A percentile compares a stretch with the other conserved stretches of the same genome.
Evolutionary conservation across 2,888 invertebrate genomes (phyloP).

Genomic region (Andrena hattorfiana): DNA sequence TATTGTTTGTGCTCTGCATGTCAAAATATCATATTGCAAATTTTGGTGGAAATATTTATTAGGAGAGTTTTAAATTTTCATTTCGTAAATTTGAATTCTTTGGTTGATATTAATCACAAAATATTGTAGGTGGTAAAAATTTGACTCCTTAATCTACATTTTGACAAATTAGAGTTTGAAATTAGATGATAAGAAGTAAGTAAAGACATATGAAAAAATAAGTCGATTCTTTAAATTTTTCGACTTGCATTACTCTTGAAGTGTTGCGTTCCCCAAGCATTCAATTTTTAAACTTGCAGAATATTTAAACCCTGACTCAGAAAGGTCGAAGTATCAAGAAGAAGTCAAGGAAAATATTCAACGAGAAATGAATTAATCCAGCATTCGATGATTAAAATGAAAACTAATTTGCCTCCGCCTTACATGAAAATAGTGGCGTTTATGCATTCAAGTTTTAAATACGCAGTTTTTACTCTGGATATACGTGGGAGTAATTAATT

Average conservation of each 20-base stretch:
- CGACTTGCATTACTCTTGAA: no score
- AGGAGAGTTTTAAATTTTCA: neutral
- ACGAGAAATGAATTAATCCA: neutral
- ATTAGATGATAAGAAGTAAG: no score
- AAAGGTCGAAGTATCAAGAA: neutral
- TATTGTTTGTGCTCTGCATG: slow-evolving; percentile 4
- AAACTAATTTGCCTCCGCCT: neutral
- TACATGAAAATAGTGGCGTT: neutral
- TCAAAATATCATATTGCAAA: neutral
- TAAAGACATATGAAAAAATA: no score
- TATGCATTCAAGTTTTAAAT: slow-evolving; percentile 1
- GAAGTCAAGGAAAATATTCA: no score
- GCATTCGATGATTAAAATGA: neutral
- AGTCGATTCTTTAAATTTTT: no score
- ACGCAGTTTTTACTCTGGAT: neutral
- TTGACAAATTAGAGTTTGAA: no score
- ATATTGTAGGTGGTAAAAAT: no score
- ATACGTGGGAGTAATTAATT: neutral
- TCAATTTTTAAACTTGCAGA: neutral
- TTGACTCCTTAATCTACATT: no score
- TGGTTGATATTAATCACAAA: no score
- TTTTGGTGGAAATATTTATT: neutral
- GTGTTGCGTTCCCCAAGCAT: neutral
- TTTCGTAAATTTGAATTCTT: neutral
- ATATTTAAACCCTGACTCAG: neutral